Conservation (phyloP, 2,797 vertebrate genomes). For the Danio tinwini region DNA sequence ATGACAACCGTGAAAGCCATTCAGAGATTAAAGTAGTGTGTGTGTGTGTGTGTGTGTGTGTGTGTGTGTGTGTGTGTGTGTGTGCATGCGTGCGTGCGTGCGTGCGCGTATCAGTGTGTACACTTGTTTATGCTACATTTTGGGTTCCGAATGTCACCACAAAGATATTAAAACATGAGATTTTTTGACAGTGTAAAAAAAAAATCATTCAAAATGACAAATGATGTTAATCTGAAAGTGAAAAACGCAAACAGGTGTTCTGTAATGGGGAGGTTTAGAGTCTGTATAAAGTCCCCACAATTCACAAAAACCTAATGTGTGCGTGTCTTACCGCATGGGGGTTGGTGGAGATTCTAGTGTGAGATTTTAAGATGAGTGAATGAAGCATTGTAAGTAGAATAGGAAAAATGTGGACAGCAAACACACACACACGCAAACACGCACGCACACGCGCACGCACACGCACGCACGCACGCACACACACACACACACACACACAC, state of each 20-base stretch:
- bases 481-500: no score
- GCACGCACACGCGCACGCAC: no score
- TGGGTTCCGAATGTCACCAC: no score
- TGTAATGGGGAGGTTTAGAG: no score
- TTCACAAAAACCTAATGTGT: slow-evolving; percentile 12
- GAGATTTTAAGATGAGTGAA: slow-evolving; percentile 34
- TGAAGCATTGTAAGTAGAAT: slow-evolving; percentile 3
- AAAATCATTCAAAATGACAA: no score
- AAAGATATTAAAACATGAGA: no score
- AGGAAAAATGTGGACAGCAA: slow-evolving; percentile 7
- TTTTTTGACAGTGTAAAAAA: no score
- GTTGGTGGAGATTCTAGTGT: slow-evolving; percentile 59
- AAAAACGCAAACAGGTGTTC: no score
- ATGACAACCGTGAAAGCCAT: slow-evolving; percentile 76
- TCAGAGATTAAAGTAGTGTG: slow-evolving; percentile 48
- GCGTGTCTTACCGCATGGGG: slow-evolving; percentile 57
- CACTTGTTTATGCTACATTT: not conserved
- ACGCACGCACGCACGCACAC: no score
- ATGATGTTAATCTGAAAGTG: no score
- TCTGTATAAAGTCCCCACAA: no score
- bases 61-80: not conserved
- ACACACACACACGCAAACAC: no score
- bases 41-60: not conserved
- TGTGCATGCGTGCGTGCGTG: not conserved
- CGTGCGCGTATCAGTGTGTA: slow-evolving; percentile 20